Percentiles rank a stretch among this genome's conserved stretches.
These are phyloP conservation scores for Aphelinus certus DNA, from an alignment of 1,140 invertebrate species.

Conservation along the genomic window DNA sequence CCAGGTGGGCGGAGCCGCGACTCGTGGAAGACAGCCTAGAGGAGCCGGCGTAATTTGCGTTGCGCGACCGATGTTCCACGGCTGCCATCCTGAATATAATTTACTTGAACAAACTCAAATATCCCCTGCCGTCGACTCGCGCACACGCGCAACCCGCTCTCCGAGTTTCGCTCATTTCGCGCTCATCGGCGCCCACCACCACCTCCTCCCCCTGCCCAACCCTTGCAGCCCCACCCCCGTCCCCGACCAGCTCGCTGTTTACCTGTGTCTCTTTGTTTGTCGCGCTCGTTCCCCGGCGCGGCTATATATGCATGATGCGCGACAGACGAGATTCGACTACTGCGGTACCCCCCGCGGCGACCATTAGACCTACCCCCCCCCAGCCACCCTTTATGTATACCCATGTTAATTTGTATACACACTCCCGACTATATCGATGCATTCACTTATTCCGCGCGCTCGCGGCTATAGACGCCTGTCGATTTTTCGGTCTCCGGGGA, in stretches of 20 bases:
- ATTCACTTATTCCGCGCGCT: too few species aligned
- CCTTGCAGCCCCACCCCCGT: constrained; percentile 14
- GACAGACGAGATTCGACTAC: too few species aligned
- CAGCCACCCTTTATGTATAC: too few species aligned
- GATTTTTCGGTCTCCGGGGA: too few species aligned
- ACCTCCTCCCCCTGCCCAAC: neutral
- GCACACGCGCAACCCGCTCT: constrained; percentile 30
- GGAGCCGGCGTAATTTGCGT: constrained; percentile 60
- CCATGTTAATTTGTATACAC: too few species aligned
- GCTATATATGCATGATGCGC: neutral
- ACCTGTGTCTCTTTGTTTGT: constrained; percentile 35
- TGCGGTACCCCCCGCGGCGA: neutral
- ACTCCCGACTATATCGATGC: neutral
- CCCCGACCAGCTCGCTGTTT: constrained; percentile 23
- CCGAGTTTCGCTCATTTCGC: neutral
- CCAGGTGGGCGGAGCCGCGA: constrained; percentile 50
- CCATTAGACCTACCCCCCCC: neutral
- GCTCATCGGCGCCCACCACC: neutral
- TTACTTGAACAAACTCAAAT: constrained; percentile 65
- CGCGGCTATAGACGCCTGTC: too few species aligned
- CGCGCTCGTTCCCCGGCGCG: neutral
- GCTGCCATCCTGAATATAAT: constrained; percentile 64
- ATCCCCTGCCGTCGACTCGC: constrained; percentile 42
- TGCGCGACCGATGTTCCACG: constrained; percentile 57
- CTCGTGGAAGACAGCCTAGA: constrained; percentile 38